Conservation (phyloP, 2,113 vertebrate species). For the Hucho hucho region DNA sequence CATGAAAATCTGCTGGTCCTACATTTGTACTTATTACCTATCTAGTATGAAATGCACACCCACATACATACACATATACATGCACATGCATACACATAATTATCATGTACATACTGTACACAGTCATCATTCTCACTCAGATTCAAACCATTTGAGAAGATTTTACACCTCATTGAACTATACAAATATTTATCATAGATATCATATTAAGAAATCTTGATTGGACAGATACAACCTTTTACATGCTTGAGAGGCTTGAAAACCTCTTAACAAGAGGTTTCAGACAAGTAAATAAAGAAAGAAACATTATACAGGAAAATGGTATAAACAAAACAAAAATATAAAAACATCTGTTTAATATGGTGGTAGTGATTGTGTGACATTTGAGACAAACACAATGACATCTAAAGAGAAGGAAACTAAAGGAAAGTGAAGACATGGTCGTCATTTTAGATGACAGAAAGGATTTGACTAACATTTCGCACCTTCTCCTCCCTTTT, state of each 20-base stretch:
- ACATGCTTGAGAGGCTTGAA: background rate
- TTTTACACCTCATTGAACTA: background rate
- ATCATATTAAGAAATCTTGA: background rate
- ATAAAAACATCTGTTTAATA: constrained; percentile 29
- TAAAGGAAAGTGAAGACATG: background rate
- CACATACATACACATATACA: constrained; percentile 41
- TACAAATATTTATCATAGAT: background rate
- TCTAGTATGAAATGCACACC: constrained; percentile 17
- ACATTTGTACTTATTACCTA: constrained; percentile 12
- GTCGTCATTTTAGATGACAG: background rate
- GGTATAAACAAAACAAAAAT: constrained; percentile 34
- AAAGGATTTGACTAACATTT: too few relatives aligned
- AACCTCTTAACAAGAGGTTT: constrained; percentile 1
- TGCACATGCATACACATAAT: constrained; percentile 36
- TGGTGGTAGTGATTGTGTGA: constrained; percentile 15
- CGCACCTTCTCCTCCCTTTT: background rate
- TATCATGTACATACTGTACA: constrained; percentile 9
- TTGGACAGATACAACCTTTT: background rate
- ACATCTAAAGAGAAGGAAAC: background rate
- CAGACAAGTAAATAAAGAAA: constrained; percentile 13
- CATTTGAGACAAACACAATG: constrained; percentile 15
- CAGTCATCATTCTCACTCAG: background rate
- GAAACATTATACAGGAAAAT: constrained; percentile 34
- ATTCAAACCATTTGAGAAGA: background rate
- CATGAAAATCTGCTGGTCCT: constrained; percentile 5